These are phyloP conservation scores for Sericinus montela DNA, from an alignment of 2,888 invertebrate genomes.

Conservation along the genomic window DNA sequence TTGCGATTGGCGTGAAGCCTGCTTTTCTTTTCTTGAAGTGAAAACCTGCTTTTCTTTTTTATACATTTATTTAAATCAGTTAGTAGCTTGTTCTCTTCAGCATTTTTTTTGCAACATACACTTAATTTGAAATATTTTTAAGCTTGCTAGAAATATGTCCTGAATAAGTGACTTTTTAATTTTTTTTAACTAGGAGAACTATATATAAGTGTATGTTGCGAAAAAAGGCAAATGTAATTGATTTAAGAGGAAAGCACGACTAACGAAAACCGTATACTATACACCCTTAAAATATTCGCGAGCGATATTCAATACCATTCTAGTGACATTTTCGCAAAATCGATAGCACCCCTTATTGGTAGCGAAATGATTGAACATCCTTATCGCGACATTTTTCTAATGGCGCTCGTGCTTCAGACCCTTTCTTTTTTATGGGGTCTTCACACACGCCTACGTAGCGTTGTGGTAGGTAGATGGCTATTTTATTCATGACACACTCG, in stretches of 20 bases:
- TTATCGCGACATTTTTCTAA: slow-evolving; percentile 79
- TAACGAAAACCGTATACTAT: background rate
- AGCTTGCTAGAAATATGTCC: no score
- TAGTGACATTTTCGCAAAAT: slow-evolving; percentile 74
- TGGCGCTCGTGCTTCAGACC: slow-evolving; percentile 74
- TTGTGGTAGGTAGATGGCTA: slow-evolving; percentile 20
- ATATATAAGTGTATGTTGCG: no score
- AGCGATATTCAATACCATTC: slow-evolving; percentile 16
- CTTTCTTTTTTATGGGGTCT: slow-evolving; percentile 62
- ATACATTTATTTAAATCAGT: no score
- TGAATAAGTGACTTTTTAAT: no score
- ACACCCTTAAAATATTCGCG: slow-evolving; percentile 14
- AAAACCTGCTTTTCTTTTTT: no score
- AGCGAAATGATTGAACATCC: slow-evolving; percentile 79
- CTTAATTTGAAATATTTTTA: no score
- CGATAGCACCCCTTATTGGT: slow-evolving; percentile 78
- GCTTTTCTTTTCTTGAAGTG: no score
- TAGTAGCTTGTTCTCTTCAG: no score
- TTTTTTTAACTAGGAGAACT: no score
- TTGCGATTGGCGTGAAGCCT: no score
- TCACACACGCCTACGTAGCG: slow-evolving; percentile 37
- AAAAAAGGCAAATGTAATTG: background rate
- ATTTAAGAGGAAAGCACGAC: background rate
- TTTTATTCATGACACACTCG: slow-evolving; percentile 19
- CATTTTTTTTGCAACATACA: no score